Evolutionary conservation across 2,113 vertebrate species (phyloP).

Genomic region (Sterrhoptilus dennistouni): DNA sequence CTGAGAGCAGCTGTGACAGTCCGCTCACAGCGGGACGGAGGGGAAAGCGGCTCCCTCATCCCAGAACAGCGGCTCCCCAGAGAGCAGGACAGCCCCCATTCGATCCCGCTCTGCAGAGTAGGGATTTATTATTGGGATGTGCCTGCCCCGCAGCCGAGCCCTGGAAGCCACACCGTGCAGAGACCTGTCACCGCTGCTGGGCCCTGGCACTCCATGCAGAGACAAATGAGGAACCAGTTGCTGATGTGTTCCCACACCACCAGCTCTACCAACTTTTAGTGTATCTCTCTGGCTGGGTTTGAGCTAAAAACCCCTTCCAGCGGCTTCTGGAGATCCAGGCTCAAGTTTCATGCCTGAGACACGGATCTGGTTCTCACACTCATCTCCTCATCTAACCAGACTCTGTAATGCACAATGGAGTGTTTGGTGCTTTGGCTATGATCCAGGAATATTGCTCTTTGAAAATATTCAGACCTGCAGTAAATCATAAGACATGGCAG

Average conservation of each 20-base stretch:
- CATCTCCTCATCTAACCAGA: not conserved
- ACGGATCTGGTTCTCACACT: not conserved
- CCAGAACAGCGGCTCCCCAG: not conserved
- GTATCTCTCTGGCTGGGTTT: not conserved
- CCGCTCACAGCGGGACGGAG: not conserved
- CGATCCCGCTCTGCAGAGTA: not conserved
- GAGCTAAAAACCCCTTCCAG: not conserved
- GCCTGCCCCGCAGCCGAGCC: not conserved
- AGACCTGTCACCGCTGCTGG: not conserved
- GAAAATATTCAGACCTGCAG: not conserved
- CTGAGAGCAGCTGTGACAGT: rapidly evolving
- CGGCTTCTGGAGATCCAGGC: not conserved
- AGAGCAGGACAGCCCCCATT: not conserved
- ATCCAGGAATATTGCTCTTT: not conserved
- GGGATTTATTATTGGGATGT: not conserved
- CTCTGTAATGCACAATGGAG: not conserved
- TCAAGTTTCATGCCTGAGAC: not conserved
- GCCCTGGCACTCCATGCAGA: rapidly evolving
- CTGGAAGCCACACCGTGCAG: not conserved
- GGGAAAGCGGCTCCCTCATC: not conserved
- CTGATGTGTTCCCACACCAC: rapidly evolving
- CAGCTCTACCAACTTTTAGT: not conserved
- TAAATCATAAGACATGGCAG: not conserved
- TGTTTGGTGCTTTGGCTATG: not conserved
- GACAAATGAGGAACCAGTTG: not conserved